Conservation (phyloP, 1,140 invertebrate genomes). For the Bombus terrestris region DNA sequence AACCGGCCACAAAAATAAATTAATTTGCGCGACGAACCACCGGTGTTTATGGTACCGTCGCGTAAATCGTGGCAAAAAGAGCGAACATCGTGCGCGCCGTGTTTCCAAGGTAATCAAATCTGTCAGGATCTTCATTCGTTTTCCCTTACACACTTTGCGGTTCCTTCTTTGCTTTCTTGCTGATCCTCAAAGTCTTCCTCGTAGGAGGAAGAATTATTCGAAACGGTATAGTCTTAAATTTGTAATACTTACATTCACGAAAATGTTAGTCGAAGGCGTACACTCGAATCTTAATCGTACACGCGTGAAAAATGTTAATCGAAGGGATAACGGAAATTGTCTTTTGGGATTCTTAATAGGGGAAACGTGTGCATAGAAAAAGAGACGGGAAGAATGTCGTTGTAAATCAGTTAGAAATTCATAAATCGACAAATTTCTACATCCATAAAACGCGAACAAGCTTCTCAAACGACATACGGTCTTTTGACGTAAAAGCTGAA, state of each 20-base stretch:
- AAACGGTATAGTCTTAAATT: neutral
- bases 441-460: neutral
- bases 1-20: slow-evolving; percentile 25
- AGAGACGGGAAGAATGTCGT: neutral
- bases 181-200: neutral
- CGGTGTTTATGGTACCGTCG: slow-evolving; percentile 5
- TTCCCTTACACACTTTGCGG: neutral
- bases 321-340: neutral
- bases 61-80: slow-evolving; percentile 26
- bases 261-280: neutral
- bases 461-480: neutral
- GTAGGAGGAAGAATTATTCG: neutral
- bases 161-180: neutral
- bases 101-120: slow-evolving; percentile 8
- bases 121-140: slow-evolving; percentile 15
- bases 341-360: no score
- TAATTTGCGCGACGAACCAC: slow-evolving; percentile 2
- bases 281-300: neutral
- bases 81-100: neutral
- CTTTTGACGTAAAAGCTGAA: neutral
- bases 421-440: neutral
- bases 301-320: neutral
- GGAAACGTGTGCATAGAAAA: no score
- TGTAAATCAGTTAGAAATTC: neutral
- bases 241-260: no score